A percentile compares a stretch with the other conserved stretches of the same genome.
These are phyloP conservation scores for Chorisops tibialis DNA, from an alignment of 2,888 invertebrate species.

Conservation along the genomic window DNA sequence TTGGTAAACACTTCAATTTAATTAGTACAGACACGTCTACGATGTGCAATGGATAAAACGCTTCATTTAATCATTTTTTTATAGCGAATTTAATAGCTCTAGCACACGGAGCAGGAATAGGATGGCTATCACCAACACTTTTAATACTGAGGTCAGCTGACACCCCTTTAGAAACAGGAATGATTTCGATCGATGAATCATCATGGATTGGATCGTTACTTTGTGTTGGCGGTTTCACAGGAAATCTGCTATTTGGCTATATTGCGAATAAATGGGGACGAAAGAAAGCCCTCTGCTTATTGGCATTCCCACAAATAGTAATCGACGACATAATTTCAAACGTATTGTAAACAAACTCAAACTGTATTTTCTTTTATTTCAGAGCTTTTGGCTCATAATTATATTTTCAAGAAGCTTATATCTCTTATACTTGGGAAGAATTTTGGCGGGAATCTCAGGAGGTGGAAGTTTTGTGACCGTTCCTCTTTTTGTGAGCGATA, in stretches of 20 bases:
- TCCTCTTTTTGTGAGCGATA: conserved; percentile 49
- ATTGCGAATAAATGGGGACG: conserved; percentile 44
- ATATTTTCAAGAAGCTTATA: conserved; percentile 43
- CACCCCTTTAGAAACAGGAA: conserved; percentile 29
- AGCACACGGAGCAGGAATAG: conserved; percentile 45
- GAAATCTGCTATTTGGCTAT: conserved; percentile 43
- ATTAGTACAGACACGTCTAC: too few relatives aligned
- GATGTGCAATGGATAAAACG: too few relatives aligned
- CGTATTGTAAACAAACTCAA: too few relatives aligned
- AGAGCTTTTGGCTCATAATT: conserved; percentile 45
- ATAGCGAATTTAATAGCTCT: conserved; percentile 44
- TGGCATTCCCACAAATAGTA: conserved; percentile 47
- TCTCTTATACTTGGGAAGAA: conserved; percentile 45
- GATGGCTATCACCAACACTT: conserved; percentile 47
- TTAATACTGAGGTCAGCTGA: conserved; percentile 38
- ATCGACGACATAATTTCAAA: conserved; percentile 25
- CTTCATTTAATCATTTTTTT: too few relatives aligned
- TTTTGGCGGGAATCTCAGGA: conserved; percentile 45
- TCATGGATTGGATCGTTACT: conserved; percentile 48
- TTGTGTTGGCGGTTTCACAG: conserved; percentile 44
- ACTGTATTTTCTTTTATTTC: too few relatives aligned
- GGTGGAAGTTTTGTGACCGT: conserved; percentile 45
- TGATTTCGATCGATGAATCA: conserved; percentile 40
- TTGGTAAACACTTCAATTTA: too few relatives aligned
- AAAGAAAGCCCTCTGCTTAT: conserved; percentile 41